Percentiles rank a stretch among this genome's conserved stretches.
Evolutionary conservation across 2,888 invertebrate genomes (phyloP).

Genomic region (Lymantria monacha): DNA sequence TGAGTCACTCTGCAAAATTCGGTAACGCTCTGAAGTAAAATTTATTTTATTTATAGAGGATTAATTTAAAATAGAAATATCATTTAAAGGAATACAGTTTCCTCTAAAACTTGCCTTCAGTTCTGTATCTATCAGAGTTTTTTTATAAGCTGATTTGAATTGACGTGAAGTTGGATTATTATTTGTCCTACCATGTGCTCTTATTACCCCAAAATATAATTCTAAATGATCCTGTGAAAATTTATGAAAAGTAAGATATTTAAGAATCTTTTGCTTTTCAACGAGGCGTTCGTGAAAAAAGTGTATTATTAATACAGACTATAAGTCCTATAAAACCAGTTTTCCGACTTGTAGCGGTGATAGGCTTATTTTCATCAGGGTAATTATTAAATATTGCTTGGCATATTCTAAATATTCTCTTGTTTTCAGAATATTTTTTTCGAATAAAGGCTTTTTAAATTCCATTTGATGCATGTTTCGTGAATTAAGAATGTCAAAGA

Average conservation of each 20-base stretch:
- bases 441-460: background rate
- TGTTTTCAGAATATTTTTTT: constrained; percentile 2
- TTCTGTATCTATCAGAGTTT: constrained; percentile 8
- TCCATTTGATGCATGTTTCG: background rate
- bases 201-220: constrained; percentile 6
- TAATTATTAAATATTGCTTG: background rate
- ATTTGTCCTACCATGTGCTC: constrained; percentile 10
- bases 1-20: constrained; percentile 1
- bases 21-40: constrained; percentile 6
- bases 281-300: background rate
- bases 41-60: constrained; percentile 10
- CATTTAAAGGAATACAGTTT: constrained; percentile 14
- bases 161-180: constrained; percentile 17
- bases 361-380: background rate
- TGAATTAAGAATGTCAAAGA: constrained; percentile 8
- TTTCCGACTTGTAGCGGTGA: constrained; percentile 2
- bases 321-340: constrained; percentile 7
- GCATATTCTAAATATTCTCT: constrained; percentile 7
- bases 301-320: constrained; percentile 2
- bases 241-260: constrained; percentile 1
- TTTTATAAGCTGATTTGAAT: constrained; percentile 15
- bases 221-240: constrained; percentile 11
- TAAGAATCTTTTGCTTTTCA: constrained; percentile 3
- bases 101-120: constrained; percentile 6
- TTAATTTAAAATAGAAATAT: constrained; percentile 8